These are phyloP conservation scores for Margaritifera margaritifera DNA, from an alignment of 2,888 invertebrate genomes.

Conservation along the genomic window DNA sequence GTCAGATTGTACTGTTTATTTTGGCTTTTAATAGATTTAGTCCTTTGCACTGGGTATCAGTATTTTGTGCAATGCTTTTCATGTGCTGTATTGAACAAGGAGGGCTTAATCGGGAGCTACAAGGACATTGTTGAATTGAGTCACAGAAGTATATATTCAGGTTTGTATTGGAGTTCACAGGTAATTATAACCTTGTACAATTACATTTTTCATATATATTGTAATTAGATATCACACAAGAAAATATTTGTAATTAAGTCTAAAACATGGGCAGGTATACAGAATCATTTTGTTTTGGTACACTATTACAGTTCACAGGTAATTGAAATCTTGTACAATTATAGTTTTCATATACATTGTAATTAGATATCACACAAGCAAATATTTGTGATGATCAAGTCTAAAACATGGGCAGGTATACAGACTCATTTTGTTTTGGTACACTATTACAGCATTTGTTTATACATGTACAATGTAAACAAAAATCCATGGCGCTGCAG, in stretches of 20 bases:
- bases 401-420: too few species aligned
- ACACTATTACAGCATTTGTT: background rate
- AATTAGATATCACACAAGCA: too few species aligned
- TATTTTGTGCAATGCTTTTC: slow-evolving; percentile 49
- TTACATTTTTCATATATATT: background rate
- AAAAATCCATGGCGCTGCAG: too few species aligned
- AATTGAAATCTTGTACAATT: too few species aligned
- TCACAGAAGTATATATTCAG: slow-evolving; percentile 47
- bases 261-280: too few species aligned
- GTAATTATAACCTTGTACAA: background rate
- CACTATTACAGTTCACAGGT: background rate
- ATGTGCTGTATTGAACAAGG: slow-evolving; percentile 40
- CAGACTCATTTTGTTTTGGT: too few species aligned
- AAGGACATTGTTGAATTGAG: slow-evolving; percentile 54
- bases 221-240: too few species aligned
- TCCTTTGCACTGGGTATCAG: slow-evolving; percentile 32
- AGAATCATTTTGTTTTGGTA: too few species aligned
- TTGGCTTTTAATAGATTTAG: too few species aligned
- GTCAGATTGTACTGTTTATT: slow-evolving; percentile 35
- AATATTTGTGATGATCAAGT: too few species aligned
- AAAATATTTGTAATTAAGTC: too few species aligned
- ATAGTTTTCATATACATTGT: background rate
- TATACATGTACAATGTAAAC: too few species aligned
- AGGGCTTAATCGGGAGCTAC: slow-evolving; percentile 53
- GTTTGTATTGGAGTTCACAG: slow-evolving; percentile 25